phyloP scores from a whole-genome alignment of 2,113 vertebrate species.

The Abramis brama region DNA sequence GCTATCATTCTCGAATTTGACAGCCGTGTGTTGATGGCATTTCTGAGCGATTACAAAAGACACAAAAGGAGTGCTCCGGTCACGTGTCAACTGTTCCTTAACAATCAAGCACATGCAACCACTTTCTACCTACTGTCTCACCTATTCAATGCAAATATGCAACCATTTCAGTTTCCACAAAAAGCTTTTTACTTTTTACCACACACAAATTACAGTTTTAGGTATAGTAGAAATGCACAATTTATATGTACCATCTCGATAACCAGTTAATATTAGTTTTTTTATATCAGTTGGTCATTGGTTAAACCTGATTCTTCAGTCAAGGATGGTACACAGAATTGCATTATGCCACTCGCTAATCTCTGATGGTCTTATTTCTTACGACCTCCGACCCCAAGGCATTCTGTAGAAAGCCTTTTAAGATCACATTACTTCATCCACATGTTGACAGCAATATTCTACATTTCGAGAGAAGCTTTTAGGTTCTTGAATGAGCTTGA shows the following conservation, averaged over 20 bases:
- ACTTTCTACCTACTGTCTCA: neutral
- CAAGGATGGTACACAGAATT: neutral
- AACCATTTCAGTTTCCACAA: neutral
- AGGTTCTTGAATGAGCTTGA: conserved; percentile 9
- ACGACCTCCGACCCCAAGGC: conserved; percentile 9
- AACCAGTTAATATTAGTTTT: neutral
- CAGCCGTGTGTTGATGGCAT: neutral
- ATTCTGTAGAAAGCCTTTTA: conserved; percentile 18
- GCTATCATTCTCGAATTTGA: neutral
- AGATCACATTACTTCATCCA: conserved; percentile 38
- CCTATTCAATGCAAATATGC: neutral
- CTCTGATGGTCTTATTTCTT: conserved; percentile 30
- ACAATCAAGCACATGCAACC: neutral
- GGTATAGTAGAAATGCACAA: neutral
- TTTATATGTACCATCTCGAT: neutral
- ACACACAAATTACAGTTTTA: neutral
- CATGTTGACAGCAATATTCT: conserved; percentile 7
- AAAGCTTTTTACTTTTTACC: neutral
- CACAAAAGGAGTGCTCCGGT: neutral
- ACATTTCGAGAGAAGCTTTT: conserved; percentile 26
- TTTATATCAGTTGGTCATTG: neutral
- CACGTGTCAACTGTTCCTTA: neutral
- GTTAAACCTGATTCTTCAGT: neutral
- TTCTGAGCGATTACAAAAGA: neutral
- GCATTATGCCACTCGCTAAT: conserved; percentile 10